Evolutionary conservation across 35 echinoderm and acorn worm genomes (phyloP).

Genomic region (Apostichopus japonicus): DNA sequence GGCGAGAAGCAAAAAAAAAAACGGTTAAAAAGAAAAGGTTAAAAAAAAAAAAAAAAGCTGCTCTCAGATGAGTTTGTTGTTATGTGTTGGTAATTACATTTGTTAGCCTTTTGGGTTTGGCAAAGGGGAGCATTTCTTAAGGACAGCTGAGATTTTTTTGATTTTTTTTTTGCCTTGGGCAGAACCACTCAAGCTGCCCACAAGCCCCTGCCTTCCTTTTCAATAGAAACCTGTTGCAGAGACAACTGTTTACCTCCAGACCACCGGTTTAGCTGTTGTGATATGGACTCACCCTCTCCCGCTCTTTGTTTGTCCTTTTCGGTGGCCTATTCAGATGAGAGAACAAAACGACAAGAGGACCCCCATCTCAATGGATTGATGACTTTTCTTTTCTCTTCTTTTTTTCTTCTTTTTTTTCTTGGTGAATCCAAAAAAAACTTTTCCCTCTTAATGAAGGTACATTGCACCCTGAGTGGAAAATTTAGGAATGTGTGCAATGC

Average conservation of each 20-base stretch:
- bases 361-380: not conserved
- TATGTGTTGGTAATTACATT: not conserved
- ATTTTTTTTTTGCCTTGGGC: not conserved
- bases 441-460: too few species aligned
- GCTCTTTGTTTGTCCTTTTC: not conserved
- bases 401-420: not conserved
- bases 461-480: too few species aligned
- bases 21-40: not conserved
- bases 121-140: not conserved
- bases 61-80: not conserved
- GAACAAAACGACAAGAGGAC: not conserved
- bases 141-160: not conserved
- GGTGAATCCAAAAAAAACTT: not conserved
- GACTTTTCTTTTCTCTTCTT: not conserved
- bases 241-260: not conserved
- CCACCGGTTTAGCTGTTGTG: not conserved
- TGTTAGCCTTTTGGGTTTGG: not conserved
- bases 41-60: not conserved
- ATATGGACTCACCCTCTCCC: not conserved
- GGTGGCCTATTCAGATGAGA: not conserved
- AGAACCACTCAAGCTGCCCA: not conserved
- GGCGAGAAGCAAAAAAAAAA: not conserved
- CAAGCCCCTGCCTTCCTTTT: not conserved
- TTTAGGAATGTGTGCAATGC: too few species aligned
- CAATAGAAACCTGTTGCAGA: not conserved